Evolutionary conservation across 1,140 invertebrate species (phyloP).

Genomic region (Euwallacea similis): DNA sequence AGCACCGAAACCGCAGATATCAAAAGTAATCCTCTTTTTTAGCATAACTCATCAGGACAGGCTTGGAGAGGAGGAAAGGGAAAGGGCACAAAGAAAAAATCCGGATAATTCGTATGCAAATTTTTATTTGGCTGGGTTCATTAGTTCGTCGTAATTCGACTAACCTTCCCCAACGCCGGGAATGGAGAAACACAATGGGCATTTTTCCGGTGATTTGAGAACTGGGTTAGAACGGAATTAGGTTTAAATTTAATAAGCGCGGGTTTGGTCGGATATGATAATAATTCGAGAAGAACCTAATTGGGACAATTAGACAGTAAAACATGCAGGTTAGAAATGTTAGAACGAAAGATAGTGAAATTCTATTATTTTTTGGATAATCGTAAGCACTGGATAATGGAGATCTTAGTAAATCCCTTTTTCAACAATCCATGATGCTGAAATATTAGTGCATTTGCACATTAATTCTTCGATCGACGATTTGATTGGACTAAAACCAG

Average conservation of each 20-base stretch:
- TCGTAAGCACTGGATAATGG: background rate
- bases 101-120: background rate
- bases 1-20: background rate
- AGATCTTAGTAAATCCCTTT: too few relatives aligned
- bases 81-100: background rate
- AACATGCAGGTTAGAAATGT: too few relatives aligned
- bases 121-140: constrained; percentile 3
- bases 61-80: background rate
- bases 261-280: background rate
- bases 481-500: too few relatives aligned
- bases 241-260: background rate
- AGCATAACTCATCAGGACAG: background rate
- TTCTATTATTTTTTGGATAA: background rate
- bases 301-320: too few relatives aligned
- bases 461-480: too few relatives aligned
- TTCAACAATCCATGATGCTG: too few relatives aligned
- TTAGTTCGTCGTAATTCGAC: constrained; percentile 1
- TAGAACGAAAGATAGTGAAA: background rate
- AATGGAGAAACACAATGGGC: background rate
- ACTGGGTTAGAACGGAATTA: background rate
- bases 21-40: background rate
- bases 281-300: background rate
- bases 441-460: too few relatives aligned
- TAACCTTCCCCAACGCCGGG: background rate
- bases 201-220: background rate